Percentiles rank a stretch among this genome's conserved stretches.
Conservation (phyloP, 2,888 invertebrate genomes). For the Amphipoea oculea region DNA sequence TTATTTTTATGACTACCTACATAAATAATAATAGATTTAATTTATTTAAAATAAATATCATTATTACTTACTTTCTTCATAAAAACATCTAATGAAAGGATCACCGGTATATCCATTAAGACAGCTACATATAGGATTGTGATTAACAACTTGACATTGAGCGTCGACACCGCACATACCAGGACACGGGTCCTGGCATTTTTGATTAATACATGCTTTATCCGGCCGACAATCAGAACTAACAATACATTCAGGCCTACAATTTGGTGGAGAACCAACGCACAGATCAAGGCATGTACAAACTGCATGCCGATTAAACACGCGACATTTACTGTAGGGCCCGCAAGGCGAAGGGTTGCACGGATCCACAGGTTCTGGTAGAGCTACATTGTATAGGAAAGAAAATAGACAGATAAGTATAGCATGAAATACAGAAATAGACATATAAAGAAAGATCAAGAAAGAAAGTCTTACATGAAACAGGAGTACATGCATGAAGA, state of each 20-base stretch:
- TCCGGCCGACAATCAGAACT: slow-evolving; percentile 94
- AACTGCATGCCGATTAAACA: slow-evolving; percentile 93
- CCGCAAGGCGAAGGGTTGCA: slow-evolving; percentile 95
- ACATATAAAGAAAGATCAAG: slow-evolving; percentile 79
- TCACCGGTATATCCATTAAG: slow-evolving; percentile 93
- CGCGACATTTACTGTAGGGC: slow-evolving; percentile 94
- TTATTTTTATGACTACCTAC: slow-evolving; percentile 10
- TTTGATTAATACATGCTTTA: slow-evolving; percentile 94
- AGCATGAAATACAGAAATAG: slow-evolving; percentile 68
- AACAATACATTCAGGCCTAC: slow-evolving; percentile 94
- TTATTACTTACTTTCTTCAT: slow-evolving; percentile 91
- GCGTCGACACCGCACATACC: slow-evolving; percentile 95
- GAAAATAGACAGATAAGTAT: slow-evolving; percentile 74
- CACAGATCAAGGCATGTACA: slow-evolving; percentile 94
- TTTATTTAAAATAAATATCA: slow-evolving; percentile 20
- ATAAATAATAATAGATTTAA: not conserved
- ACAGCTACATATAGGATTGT: slow-evolving; percentile 95
- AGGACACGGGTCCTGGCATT: slow-evolving; percentile 94
- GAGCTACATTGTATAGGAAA: slow-evolving; percentile 81
- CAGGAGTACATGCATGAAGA: slow-evolving; percentile 91
- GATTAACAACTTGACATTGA: slow-evolving; percentile 94
- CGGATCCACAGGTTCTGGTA: slow-evolving; percentile 90
- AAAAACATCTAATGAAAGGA: slow-evolving; percentile 93
- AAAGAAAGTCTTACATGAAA: slow-evolving; percentile 90
- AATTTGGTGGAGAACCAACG: slow-evolving; percentile 94